phyloP scores from a whole-genome alignment of 92 coral and sea anemone genomes.

The Metridium senile region DNA sequence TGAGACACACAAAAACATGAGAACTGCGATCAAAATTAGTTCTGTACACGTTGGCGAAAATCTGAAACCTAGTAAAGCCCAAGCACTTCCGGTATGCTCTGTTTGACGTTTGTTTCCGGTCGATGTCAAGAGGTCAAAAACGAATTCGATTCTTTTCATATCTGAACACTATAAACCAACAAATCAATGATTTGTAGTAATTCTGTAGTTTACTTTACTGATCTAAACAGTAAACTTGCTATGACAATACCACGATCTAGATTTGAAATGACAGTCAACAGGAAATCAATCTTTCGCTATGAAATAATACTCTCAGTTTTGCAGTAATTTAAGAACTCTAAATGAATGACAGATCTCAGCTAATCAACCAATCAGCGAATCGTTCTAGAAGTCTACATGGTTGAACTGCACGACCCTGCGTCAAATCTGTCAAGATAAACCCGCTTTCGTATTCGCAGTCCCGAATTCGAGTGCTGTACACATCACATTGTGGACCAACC shows the following conservation, averaged over 20 bases:
- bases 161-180: not conserved
- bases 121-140: slow-evolving; percentile 1
- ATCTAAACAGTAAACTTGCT: not conserved
- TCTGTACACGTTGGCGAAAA: no score
- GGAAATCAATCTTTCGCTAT: not conserved
- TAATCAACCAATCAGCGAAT: slow-evolving; percentile 5
- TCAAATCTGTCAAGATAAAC: slow-evolving; percentile 2
- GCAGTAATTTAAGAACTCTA: slow-evolving; percentile 3
- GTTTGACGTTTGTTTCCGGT: slow-evolving; percentile 7
- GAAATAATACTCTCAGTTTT: not conserved
- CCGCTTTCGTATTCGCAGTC: slow-evolving; percentile 37
- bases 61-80: not conserved
- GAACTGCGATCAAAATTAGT: no score
- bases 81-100: slow-evolving; percentile 1
- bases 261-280: no score
- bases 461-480: slow-evolving; percentile 32
- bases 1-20: no score
- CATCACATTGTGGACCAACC: not conserved
- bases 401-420: slow-evolving; percentile 11
- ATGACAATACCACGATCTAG: not conserved
- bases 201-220: not conserved
- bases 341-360: slow-evolving; percentile 20
- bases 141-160: slow-evolving; percentile 13
- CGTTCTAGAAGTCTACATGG: not conserved
- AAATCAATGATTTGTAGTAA: not conserved